A percentile compares a stretch with the other conserved stretches of the same genome.
Evolutionary conservation across 2,797 vertebrate species (phyloP).

Genomic region (Parauchenoglanis ngamensis): DNA sequence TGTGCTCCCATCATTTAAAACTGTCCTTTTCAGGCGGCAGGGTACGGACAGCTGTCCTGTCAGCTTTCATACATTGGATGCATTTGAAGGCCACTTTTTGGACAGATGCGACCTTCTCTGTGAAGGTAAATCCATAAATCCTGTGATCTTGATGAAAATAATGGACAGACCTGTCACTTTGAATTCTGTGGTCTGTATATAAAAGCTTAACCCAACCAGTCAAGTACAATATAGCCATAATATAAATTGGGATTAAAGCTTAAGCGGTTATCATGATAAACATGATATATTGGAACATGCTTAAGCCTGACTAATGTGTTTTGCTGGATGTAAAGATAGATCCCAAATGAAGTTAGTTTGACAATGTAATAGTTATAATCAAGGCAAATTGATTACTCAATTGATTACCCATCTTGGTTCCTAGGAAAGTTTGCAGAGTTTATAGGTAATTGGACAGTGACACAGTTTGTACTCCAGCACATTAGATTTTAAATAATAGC

Average conservation of each 20-base stretch:
- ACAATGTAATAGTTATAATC: not conserved
- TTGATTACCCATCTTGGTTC: not conserved
- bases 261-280: not conserved
- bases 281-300: not conserved
- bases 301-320: not conserved
- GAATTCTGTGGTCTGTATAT: not conserved
- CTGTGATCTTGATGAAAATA: not conserved
- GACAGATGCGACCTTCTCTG: slow-evolving; percentile 8
- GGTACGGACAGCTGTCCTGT: not conserved
- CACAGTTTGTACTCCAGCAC: not conserved
- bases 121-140: not conserved
- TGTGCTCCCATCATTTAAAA: not conserved
- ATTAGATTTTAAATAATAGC: not conserved
- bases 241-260: not conserved
- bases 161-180: not conserved
- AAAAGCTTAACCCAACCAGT: not conserved
- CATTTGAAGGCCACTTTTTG: not conserved
- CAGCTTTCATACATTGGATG: not conserved
- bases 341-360: not conserved
- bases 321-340: not conserved
- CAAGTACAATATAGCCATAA: not conserved
- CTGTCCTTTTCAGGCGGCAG: not conserved
- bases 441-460: not conserved
- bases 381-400: not conserved
- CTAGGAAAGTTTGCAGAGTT: not conserved